Evolutionary conservation across 2,797 vertebrate genomes (phyloP), one percentile per base, ranked within the genome.

Genomic region (Halcyon smyrnensis): DNA sequence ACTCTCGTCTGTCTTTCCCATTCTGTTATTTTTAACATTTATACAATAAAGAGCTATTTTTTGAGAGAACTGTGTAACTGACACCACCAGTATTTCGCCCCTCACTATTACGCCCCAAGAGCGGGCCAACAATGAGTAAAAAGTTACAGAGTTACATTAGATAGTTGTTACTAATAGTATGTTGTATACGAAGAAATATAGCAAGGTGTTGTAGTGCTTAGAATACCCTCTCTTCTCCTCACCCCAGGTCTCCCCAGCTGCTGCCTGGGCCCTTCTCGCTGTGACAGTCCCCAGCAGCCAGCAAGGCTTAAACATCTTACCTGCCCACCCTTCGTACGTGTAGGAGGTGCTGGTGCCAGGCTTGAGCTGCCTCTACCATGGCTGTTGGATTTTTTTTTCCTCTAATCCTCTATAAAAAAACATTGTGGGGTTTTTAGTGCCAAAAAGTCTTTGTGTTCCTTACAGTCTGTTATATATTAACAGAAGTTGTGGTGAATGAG

Each of bases 381-480:
- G 45, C 80, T 71, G 39, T 24, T 89, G 75, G 59, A 71, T 77
- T 87, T 91, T 62, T 9, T 5, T 43, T 88, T 88, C 41, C 14
- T 69, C 36, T 74, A 27, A 24, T 28, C 34, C 74, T 57, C 51
- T 84, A 18, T 89, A 78, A 78, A 93, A 84, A 92, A 84, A 53
- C 60, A 79, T 32, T 11, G 27, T 45, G 60, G 13, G 0, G 34
- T 75, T 82, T 95, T 84, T 54, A 82, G 87, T 86, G 73, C 65
- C 77, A 34, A 89, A 96, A 97, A 96, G 62, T 60, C 65, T 95
- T 81, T 92, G 63, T 94, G 87, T 97, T 71, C 86, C 50, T 92
- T 87, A 80, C 74, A 69, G 63, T 95, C 93, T 97, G 96, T 98
- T 97, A 97, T 34, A 96, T 82, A 97, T 98, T 97, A 98, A 98